Conservation (phyloP, 2,888 invertebrate genomes). For the Loripinus fragilis region DNA sequence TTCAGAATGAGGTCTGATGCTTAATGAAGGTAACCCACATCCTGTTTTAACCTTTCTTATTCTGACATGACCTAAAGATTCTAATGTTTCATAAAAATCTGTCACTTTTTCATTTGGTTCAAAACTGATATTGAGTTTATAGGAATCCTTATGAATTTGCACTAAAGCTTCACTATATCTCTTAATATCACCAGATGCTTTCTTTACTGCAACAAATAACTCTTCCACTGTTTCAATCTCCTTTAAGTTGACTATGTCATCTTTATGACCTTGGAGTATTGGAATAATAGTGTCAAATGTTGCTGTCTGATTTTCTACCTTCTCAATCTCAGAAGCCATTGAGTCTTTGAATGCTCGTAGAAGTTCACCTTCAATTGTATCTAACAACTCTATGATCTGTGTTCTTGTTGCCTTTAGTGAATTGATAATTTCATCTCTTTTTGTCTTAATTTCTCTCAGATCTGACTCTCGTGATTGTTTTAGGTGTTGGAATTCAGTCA, state of each 20-base stretch:
- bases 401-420: neutral
- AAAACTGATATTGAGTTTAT: conserved; percentile 11
- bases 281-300: conserved; percentile 4
- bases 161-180: neutral
- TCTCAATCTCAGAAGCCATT: neutral
- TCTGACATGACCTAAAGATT: neutral
- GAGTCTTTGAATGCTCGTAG: neutral
- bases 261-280: neutral
- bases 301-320: conserved; percentile 9
- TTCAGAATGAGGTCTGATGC: neutral
- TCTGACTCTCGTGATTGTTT: neutral
- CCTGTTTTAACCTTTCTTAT: conserved; percentile 5
- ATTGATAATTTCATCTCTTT: neutral
- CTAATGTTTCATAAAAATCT: neutral
- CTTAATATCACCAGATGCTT: neutral
- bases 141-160: conserved; percentile 1
- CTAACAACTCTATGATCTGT: neutral
- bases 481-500: neutral
- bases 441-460: neutral
- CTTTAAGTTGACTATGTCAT: neutral
- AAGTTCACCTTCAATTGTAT: neutral
- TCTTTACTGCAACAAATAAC: conserved; percentile 1
- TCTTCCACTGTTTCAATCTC: neutral
- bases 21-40: neutral
- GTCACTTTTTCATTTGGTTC: neutral